Conservation (phyloP, 2,113 vertebrate genomes). For the Rhinogobius similis region DNA sequence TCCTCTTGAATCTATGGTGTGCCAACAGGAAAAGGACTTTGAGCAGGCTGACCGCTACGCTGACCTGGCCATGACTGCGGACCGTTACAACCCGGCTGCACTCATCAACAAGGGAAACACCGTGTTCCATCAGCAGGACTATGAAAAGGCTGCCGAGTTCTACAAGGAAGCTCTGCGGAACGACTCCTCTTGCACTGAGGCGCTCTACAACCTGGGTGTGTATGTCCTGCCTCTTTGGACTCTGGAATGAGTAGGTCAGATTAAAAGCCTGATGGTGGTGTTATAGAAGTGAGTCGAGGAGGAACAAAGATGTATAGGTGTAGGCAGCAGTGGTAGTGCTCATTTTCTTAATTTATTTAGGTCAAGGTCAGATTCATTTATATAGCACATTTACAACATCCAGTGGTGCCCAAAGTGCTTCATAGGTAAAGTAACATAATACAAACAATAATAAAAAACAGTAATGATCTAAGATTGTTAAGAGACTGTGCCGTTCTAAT, state of each 20-base stretch:
- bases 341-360: no score
- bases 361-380: no score
- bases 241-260: background rate
- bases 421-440: no score
- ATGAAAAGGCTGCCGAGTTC: constrained; percentile 93
- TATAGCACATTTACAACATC: no score
- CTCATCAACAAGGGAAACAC: constrained; percentile 97
- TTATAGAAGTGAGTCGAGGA: no score
- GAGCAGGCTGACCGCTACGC: constrained; percentile 90
- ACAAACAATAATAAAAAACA: no score
- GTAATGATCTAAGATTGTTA: no score
- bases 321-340: no score
- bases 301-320: no score
- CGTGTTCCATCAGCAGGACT: constrained; percentile 86
- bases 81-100: constrained; percentile 94
- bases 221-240: no score
- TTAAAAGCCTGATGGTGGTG: background rate
- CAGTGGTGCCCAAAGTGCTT: no score
- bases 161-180: constrained; percentile 95
- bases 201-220: constrained; percentile 95
- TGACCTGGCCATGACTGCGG: constrained; percentile 91
- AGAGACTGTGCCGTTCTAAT: no score
- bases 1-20: background rate
- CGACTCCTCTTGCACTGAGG: constrained; percentile 95
- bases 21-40: constrained; percentile 87